Evolutionary conservation across 2,113 vertebrate genomes (phyloP).

Genomic region (Oenanthe melanoleuca): DNA sequence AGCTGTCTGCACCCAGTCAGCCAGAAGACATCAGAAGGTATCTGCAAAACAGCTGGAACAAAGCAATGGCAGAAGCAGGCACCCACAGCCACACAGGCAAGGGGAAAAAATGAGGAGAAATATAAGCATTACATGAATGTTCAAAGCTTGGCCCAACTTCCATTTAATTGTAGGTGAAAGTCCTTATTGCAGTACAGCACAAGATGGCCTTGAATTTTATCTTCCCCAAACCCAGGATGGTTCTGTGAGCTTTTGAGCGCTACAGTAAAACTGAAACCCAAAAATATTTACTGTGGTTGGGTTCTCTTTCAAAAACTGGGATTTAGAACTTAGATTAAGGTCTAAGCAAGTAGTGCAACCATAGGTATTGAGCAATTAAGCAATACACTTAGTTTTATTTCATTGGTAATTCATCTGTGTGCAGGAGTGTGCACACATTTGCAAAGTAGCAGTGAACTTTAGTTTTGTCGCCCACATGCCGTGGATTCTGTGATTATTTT

Average conservation of each 20-base stretch:
- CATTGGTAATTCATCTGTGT: background rate
- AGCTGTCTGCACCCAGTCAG: background rate
- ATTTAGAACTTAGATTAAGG: background rate
- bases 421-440: background rate
- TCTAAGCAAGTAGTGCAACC: background rate
- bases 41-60: background rate
- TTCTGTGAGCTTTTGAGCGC: background rate
- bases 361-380: background rate
- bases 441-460: background rate
- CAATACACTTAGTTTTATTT: background rate
- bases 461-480: background rate
- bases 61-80: background rate
- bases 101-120: background rate
- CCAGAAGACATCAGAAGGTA: background rate
- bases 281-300: background rate
- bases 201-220: background rate
- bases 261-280: background rate
- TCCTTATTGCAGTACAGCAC: background rate
- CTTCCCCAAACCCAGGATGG: background rate
- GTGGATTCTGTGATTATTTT: conserved; percentile 8
- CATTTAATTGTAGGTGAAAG: background rate
- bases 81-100: background rate
- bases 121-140: background rate
- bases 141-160: background rate
- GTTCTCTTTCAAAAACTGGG: background rate